Conservation (phyloP, 53 echinoderm and acorn worm species). For the Paelopatides confundens region DNA sequence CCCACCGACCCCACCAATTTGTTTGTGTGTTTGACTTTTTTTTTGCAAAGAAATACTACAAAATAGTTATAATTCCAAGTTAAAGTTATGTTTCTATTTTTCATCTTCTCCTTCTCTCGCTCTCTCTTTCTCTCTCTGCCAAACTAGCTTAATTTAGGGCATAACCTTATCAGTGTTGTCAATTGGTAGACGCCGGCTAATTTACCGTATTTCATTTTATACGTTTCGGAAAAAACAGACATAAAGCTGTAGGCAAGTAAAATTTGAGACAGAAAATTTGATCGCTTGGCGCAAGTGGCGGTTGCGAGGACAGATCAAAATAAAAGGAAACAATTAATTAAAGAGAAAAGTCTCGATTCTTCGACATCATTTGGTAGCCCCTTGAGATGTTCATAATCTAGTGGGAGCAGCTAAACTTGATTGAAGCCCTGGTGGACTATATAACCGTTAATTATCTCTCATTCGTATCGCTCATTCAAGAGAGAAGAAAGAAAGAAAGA, state of each 20-base stretch:
- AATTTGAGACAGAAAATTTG: conserved; percentile 11
- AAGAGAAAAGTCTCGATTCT: not conserved
- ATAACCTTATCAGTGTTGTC: too few species aligned
- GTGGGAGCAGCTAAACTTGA: not conserved
- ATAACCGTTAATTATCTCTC: conserved; percentile 1
- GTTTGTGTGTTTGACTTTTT: too few species aligned
- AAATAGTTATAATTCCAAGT: too few species aligned
- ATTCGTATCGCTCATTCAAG: not conserved
- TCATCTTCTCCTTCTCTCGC: too few species aligned
- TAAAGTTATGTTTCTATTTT: too few species aligned
- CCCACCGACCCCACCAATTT: too few species aligned
- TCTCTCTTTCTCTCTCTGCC: too few species aligned
- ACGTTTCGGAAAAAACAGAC: not conserved
- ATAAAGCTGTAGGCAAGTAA: not conserved
- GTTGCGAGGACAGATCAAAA: not conserved
- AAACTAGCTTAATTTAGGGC: too few species aligned
- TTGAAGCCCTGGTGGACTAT: conserved; percentile 23
- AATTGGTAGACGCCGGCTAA: not conserved
- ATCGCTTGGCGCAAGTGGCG: conserved; percentile 8
- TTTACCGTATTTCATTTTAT: conserved; percentile 17
- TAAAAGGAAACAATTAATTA: conserved; percentile 46
- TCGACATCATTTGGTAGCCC: conserved; percentile 35
- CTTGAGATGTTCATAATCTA: conserved; percentile 12
- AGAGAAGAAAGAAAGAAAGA: not conserved
- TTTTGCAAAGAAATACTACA: too few species aligned